A percentile compares a stretch with the other conserved stretches of the same genome.
phyloP scores from a whole-genome alignment of 2,113 vertebrate species.

The Apteryx mantelli region DNA sequence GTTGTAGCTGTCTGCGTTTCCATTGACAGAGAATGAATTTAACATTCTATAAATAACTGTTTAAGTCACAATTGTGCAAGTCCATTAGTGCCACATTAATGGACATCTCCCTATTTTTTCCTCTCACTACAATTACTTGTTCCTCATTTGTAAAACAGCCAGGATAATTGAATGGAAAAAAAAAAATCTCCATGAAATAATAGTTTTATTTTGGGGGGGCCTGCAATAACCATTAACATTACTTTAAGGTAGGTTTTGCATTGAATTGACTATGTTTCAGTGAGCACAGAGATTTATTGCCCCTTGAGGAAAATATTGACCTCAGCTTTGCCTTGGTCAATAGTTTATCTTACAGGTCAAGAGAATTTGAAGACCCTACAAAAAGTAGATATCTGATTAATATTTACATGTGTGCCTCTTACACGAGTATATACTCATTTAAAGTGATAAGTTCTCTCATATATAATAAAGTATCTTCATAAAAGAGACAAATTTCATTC shows the following conservation, averaged over 20 bases:
- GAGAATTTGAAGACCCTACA: background rate
- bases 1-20: background rate
- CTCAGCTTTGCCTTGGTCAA: background rate
- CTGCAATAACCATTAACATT: background rate
- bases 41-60: background rate
- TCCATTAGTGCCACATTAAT: background rate
- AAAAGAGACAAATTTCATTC: background rate
- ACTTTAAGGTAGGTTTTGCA: background rate
- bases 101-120: background rate
- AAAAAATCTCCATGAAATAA: background rate
- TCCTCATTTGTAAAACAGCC: background rate
- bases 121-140: background rate
- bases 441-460: background rate
- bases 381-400: background rate
- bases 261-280: background rate
- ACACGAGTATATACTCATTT: background rate
- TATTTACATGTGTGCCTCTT: background rate
- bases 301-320: slow-evolving; percentile 19
- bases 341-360: slow-evolving; percentile 14
- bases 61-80: background rate
- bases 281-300: background rate
- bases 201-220: background rate
- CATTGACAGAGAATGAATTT: background rate
- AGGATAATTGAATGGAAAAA: background rate
- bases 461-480: background rate